Evolutionary conservation across 2,797 vertebrate genomes (phyloP), one percentile per base, ranked within the genome.

Genomic region (Lutjanus campechanus): DNA sequence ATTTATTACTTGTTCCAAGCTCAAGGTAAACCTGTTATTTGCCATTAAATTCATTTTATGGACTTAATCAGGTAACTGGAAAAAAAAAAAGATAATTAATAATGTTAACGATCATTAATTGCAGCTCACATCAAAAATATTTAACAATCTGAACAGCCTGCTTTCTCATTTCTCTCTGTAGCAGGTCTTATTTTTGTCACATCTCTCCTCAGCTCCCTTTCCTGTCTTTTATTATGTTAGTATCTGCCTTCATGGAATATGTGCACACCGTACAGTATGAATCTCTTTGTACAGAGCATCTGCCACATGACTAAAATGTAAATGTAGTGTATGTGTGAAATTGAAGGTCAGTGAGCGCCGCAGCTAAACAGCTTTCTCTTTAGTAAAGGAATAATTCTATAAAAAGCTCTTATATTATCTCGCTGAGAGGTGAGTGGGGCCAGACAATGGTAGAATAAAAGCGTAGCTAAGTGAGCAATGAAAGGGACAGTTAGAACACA

Each of bases 261-360:
- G 82, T 86, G 85, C 79, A 59, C 68, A 53, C 60, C 1, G 43
- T 87, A 81, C 87, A 77, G 76, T 88, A 83, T 77, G 79, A 82
- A 76, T 91, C 85, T 79, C 90, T 93, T 91, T 92, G 85, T 89
- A 87, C 63, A 85, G 79, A 94, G 93, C 93, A 92, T 92, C 93
- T 95, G 92, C 89, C 90, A 92, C 90, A 91, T 88, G 90, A 95
- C 90, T 94, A 91, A 93, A 95, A 95, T 95, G 94, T 93, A 95
- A 95, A 95, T 94, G 89, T 59, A 87, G 92, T 90, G 86, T 89
- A 84, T 88, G 89, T 91, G 90, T 89, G 89, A 92, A 93, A 93
- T 81, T 92, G 92, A 91, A 92, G 91, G 92, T 93, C 93, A 93
- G 88, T 65, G 56, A 83, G 88, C 77, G 4, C 75, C 59, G 46